Percentiles rank a stretch among this genome's conserved stretches.
Evolutionary conservation across 2,797 vertebrate genomes (phyloP).

Genomic region (Danionella dracula): DNA sequence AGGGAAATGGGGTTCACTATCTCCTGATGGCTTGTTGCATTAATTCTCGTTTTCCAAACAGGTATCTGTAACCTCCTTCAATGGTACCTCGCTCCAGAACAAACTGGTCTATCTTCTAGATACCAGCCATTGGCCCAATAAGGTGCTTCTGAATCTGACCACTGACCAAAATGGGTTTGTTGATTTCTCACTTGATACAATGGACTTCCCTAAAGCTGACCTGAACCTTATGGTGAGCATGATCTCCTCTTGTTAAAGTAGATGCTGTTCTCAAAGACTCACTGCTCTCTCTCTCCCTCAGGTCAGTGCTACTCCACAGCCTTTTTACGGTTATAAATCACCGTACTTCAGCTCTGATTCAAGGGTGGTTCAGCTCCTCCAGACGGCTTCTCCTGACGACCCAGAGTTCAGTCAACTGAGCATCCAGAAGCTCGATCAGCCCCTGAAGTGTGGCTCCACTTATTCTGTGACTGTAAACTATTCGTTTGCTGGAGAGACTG

Average conservation of each 20-base stretch:
- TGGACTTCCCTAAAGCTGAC: background rate
- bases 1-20: background rate
- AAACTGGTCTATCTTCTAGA: slow-evolving; percentile 49
- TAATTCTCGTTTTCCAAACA: background rate
- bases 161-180: slow-evolving; percentile 52
- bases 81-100: slow-evolving; percentile 47
- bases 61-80: slow-evolving; percentile 51
- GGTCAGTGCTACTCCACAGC: background rate
- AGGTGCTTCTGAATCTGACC: slow-evolving; percentile 49
- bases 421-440: slow-evolving; percentile 28
- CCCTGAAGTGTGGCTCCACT: slow-evolving; percentile 48
- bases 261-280: background rate
- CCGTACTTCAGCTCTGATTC: background rate
- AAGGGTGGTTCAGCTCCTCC: background rate
- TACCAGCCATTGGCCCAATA: slow-evolving; percentile 1
- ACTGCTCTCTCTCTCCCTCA: too few species aligned
- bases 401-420: slow-evolving; percentile 52
- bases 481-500: slow-evolving; percentile 51
- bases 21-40: background rate
- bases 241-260: background rate
- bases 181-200: slow-evolving; percentile 48
- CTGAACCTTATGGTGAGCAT: slow-evolving; percentile 44
- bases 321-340: fast-evolving
- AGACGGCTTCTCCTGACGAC: slow-evolving; percentile 15
- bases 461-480: slow-evolving; percentile 48